phyloP scores from a whole-genome alignment of 2,797 vertebrate genomes.

The Garrulus glandarius region DNA sequence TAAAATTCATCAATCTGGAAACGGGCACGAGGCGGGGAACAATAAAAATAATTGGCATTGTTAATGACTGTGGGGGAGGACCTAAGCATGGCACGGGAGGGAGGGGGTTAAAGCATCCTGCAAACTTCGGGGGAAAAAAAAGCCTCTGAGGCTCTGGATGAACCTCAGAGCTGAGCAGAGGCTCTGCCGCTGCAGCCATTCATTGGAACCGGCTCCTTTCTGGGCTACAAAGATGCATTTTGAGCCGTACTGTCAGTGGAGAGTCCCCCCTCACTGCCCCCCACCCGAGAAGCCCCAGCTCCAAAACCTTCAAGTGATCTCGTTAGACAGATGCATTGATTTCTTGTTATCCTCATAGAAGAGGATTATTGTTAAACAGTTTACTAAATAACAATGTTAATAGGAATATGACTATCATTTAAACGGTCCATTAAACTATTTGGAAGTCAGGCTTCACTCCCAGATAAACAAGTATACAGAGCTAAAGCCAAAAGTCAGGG shows the following conservation, averaged over 20 bases:
- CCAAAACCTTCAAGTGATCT: background rate
- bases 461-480: background rate
- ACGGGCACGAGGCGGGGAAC: background rate
- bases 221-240: background rate
- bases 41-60: background rate
- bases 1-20: conserved; percentile 96
- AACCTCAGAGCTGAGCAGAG: background rate
- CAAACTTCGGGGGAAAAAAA: conserved; percentile 30
- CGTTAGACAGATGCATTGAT: background rate
- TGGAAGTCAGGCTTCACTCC: background rate
- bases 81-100: background rate
- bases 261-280: background rate
- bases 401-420: background rate
- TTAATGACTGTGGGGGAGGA: background rate
- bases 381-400: conserved; percentile 20
- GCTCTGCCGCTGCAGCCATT: background rate
- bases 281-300: background rate
- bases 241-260: background rate
- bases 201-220: background rate
- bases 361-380: background rate
- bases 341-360: background rate
- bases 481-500: background rate
- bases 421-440: conserved; percentile 27
- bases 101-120: conserved; percentile 50
- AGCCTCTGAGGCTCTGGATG: background rate